Evolutionary conservation across 1,140 invertebrate species (phyloP).

Genomic region (Drosophila truncata): DNA sequence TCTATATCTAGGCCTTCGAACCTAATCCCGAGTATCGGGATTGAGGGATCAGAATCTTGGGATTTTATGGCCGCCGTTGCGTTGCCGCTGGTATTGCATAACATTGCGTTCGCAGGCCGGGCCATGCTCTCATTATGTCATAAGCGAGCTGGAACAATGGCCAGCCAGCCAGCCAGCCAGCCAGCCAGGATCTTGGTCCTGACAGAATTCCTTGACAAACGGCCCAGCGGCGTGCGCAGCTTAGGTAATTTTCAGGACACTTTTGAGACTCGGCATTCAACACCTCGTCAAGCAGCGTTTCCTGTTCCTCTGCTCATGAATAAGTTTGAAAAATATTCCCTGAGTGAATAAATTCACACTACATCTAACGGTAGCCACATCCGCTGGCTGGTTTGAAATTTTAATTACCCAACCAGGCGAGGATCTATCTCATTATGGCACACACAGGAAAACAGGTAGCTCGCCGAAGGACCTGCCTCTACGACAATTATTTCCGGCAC

Average conservation of each 20-base stretch:
- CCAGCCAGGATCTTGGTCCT: slow-evolving; percentile 21
- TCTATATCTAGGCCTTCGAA: slow-evolving; percentile 59
- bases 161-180: slow-evolving; percentile 13
- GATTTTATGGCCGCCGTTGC: slow-evolving; percentile 59
- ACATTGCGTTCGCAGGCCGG: slow-evolving; percentile 64
- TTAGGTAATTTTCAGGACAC: slow-evolving; percentile 55
- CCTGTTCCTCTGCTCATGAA: slow-evolving; percentile 62
- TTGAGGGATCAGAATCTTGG: slow-evolving; percentile 11
- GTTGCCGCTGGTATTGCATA: slow-evolving; percentile 64
- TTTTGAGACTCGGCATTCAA: slow-evolving; percentile 49
- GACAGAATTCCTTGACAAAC: slow-evolving; percentile 21
- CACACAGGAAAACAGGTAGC: slow-evolving; percentile 72
- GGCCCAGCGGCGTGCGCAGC: slow-evolving; percentile 30
- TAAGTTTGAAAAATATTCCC: slow-evolving; percentile 38
- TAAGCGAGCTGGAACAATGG: slow-evolving; percentile 66
- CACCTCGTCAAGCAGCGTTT: slow-evolving; percentile 54
- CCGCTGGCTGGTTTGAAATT: slow-evolving; percentile 38
- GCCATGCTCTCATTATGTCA: slow-evolving; percentile 68
- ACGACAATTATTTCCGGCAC: slow-evolving; percentile 77
- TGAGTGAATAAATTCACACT: slow-evolving; percentile 75
- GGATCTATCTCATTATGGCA: slow-evolving; percentile 52
- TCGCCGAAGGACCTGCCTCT: slow-evolving; percentile 32
- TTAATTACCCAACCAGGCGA: slow-evolving; percentile 53
- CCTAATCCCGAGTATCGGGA: slow-evolving; percentile 4
- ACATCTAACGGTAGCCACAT: slow-evolving; percentile 73